phyloP scores from a whole-genome alignment of 2,113 vertebrate species.

The Zosterops hypoxanthus region DNA sequence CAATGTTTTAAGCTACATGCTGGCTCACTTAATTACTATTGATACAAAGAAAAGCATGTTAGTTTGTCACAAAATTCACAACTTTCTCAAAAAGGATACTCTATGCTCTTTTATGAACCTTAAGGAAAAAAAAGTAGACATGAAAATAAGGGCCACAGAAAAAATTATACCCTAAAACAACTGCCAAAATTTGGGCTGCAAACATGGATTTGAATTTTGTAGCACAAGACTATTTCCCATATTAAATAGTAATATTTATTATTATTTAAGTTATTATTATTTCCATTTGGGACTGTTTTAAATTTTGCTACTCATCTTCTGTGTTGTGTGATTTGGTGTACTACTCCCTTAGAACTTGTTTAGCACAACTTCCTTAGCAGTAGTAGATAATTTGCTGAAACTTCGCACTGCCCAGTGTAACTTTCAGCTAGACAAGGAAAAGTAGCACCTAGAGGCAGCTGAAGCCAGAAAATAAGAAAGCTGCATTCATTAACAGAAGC shows the following conservation, averaged over 20 bases:
- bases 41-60: not conserved
- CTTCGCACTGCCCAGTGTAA: rapidly evolving
- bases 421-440: not conserved
- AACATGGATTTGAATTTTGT: not conserved
- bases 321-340: not conserved
- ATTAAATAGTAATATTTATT: not conserved
- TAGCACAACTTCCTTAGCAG: not conserved
- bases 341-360: not conserved
- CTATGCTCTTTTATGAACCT: not conserved
- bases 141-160: not conserved
- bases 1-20: not conserved
- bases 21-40: slow-evolving; percentile 23
- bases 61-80: not conserved
- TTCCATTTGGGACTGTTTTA: not conserved
- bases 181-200: not conserved
- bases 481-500: not conserved
- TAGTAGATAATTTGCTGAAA: not conserved
- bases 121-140: not conserved
- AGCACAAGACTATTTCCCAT: not conserved
- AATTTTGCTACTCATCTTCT: not conserved
- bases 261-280: not conserved
- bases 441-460: not conserved
- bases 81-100: not conserved
- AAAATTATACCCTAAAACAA: not conserved
- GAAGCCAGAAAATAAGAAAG: not conserved